Evolutionary conservation across 2,113 vertebrate species (phyloP), one percentile per base, ranked within the genome.

Genomic region (Sylvia atricapilla): DNA sequence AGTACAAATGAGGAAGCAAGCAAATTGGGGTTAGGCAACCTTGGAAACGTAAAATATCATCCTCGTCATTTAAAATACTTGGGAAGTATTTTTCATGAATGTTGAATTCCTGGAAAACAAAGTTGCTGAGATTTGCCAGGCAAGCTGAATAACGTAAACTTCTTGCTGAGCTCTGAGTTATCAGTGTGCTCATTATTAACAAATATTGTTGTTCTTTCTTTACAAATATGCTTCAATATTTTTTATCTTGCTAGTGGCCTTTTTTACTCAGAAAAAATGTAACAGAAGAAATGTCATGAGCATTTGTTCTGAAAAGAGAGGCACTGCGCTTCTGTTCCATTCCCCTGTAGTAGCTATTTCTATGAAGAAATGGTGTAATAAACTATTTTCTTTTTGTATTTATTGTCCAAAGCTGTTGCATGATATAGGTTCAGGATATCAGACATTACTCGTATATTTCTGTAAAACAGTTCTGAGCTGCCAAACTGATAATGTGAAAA

Each of bases 121-220:
- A 62, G 81, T 80, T 89, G 72, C 50, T 84, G 62, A 96, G 90
- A 76, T 95, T 96, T 97, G 76, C 89, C 95, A 96, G 62, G 79
- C 74, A 94, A 95, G 92, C 72, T 95, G 95, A 96, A 96, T 94
- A 93, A 93, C 89, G 95, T 90, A 64, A 97, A 97, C 90, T 95
- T 96, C 82, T 98, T 84, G 78, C 94, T 96, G 94, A 97, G 87
- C 87, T 89, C 87, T 92, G 89, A 97, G 92, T 84, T 96, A 95
- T 95, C 92, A 94, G 81, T 85, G 89, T 91, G 84, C 56, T 91
- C 63, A 63, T 96, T 97, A 95, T 94, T 94, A 97, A 97, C 95
- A 97, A 96, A 96, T 84, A 96, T 74, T 92, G 90, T 64, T 97
- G 91, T 92, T 97, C 86, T 97, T 97, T 95, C 90, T 84, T 84